Base-by-base conservation (phyloP, 35 echinoderm and acorn worm species). In the Lytechinus variegatus region DNA sequence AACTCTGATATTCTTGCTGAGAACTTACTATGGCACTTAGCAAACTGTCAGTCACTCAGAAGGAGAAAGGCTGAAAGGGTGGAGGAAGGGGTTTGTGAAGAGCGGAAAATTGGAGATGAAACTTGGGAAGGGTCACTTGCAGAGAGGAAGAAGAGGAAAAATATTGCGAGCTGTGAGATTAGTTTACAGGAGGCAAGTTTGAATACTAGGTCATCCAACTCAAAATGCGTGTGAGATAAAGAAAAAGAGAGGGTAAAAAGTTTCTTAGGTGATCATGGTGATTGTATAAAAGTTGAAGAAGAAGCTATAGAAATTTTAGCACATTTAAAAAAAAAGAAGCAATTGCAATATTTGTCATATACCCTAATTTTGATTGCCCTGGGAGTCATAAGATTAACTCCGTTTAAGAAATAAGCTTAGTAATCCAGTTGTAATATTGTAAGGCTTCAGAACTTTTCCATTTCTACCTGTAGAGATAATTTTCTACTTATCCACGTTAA, bases 131-230 rank as follows among this genome's bases (percentile, higher is more conserved):
- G 66, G 66, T 79, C 66, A 79, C 66, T 79, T 79, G 66, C 66
- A 79, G 66, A n/a, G n/a, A 79, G 66, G 66, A 79, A 79, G 66
- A 79, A 79, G 24, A 79, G 19, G 66, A 79, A 79, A 79, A 79
- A 79, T 24, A 24, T 79, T 79, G 66, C 0, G 66, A 79, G 66
- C 66, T 79, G 66, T n/a, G 66, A 79, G 66, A n/a, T 79, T 79
- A 79, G 66, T 16, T 79, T 79, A 24, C 66, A 79, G 66, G 66
- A 79, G 66, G n/a, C 66, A 79, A 16, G 6, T 79, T 79, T 16
- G 19, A 79, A 79, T 79, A 79, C n/a, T 79, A 79, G 66, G 66
- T 79, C 66, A 79, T 79, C 66, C 66, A 79, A 79, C 66, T 79
- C 66, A 79, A 6, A 21, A 79, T 79, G 66, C 6, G 8, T 24